Evolutionary conservation across 2,113 vertebrate species (phyloP), one percentile per base, ranked within the genome.

Genomic region (Megaceryle maxima): DNA sequence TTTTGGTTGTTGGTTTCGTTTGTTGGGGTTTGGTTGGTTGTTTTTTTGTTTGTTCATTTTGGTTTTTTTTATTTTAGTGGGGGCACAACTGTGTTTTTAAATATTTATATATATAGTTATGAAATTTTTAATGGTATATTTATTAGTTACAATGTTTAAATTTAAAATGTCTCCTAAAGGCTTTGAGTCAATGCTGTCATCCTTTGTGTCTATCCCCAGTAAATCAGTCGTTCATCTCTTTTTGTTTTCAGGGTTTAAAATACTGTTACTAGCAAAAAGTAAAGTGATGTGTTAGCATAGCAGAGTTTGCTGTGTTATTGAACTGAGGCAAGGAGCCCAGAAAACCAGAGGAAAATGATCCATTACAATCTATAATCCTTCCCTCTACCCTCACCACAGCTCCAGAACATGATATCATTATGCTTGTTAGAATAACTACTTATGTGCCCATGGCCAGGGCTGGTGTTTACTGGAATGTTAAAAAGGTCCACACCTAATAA

Each of bases 311-410:
- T 90, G 74, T 29, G 31, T 74, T 96, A 95, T 75, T 67, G 24
- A 60, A 41, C 90, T 92, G 93, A 82, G 92, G 96, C 91, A 97
- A 77, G 67, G 28, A 97, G 96, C 91, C 95, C 94, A 93, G 95
- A 96, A 94, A 91, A 78, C 78, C 43, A 41, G 41, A 74, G 66
- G 66, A 87, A 74, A 87, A 80, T 17, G 53, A 66, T 64, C 51
- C 25, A 56, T 24, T 74, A 94, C 63, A 93, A 94, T 79, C 84
- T 87, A n/a, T n/a, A 92, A 78, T 76, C 68, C 66, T 77, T 64
- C 64, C 43, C 50, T 37, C 20, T 78, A 43, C 55, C 81, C 73
- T 72, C 76, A 37, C 60, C 44, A 53, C 77, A 78, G 69, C 57
- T 91, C 67, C 75, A 95, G 90, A 94, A 84, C 78, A 83, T 19